Conservation (phyloP, 1,140 invertebrate genomes). For the Pseudachorutes palmiensis region DNA sequence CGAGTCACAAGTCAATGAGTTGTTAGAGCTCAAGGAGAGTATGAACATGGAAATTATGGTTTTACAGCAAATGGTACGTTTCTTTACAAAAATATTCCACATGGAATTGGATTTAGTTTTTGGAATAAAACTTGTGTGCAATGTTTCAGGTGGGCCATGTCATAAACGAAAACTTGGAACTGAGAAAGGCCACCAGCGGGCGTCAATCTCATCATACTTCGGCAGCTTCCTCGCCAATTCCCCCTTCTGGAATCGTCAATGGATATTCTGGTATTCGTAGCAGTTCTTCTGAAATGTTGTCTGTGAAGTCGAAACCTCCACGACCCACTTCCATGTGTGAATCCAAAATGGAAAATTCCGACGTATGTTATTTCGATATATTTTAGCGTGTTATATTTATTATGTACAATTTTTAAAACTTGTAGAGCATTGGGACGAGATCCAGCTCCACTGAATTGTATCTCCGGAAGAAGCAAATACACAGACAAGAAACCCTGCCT, state of each 20-base stretch:
- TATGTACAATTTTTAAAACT: not conserved
- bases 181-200: not conserved
- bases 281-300: not conserved
- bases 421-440: slow-evolving; percentile 12
- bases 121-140: not conserved
- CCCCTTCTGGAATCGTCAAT: slow-evolving; percentile 13
- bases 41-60: slow-evolving; percentile 32
- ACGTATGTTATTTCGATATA: slow-evolving; percentile 12
- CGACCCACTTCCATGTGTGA: slow-evolving; percentile 25
- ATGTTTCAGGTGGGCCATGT: slow-evolving; percentile 22
- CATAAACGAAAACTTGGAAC: slow-evolving; percentile 28
- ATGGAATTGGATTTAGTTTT: not conserved
- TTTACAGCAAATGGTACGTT: slow-evolving; percentile 30
- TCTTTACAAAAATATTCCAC: not conserved
- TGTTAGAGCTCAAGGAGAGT: slow-evolving; percentile 28
- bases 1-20: slow-evolving; percentile 30
- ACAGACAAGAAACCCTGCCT: not conserved
- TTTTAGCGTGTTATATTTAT: not conserved
- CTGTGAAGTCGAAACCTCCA: not conserved
- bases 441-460: slow-evolving; percentile 6
- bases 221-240: too few species aligned
- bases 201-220: not conserved
- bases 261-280: slow-evolving; percentile 2
- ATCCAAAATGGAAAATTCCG: not conserved
- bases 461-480: slow-evolving; percentile 3